phyloP scores from a whole-genome alignment of 2,797 vertebrate species.

The Fringilla coelebs region DNA sequence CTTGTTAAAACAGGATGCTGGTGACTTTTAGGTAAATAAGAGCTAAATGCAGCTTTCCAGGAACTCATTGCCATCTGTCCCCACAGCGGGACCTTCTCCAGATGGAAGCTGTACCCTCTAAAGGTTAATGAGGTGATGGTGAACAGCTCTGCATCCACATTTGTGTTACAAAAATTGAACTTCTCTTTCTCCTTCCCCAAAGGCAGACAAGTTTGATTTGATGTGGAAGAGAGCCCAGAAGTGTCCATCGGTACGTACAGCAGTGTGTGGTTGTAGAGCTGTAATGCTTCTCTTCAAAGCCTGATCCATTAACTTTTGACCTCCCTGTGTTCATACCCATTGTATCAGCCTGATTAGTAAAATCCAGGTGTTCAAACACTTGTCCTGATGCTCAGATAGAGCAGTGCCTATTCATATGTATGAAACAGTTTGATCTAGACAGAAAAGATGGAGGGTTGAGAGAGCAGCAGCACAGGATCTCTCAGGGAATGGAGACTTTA shows the following conservation, averaged over 20 bases:
- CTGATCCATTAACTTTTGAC: neutral
- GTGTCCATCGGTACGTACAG: slow-evolving; percentile 84
- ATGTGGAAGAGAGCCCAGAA: slow-evolving; percentile 81
- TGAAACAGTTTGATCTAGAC: neutral
- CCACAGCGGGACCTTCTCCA: neutral
- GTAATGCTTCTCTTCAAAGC: neutral
- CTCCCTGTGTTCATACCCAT: neutral
- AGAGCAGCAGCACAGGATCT: neutral
- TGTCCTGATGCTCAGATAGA: neutral
- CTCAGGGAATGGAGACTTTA: neutral
- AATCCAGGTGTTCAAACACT: neutral
- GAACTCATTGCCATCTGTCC: neutral
- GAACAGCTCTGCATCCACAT: neutral
- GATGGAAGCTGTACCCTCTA: neutral
- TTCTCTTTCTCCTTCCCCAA: slow-evolving; percentile 34
- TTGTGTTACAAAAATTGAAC: neutral
- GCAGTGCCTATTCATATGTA: neutral
- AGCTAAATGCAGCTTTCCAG: neutral
- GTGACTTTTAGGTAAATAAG: neutral
- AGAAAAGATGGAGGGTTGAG: neutral
- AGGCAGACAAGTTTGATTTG: slow-evolving; percentile 85
- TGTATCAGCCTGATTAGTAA: neutral
- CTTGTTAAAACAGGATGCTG: neutral
- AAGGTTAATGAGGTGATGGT: neutral
- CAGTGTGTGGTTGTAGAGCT: neutral